Base-by-base conservation (phyloP, 2,797 vertebrate genomes). In the Mus caroli region DNA sequence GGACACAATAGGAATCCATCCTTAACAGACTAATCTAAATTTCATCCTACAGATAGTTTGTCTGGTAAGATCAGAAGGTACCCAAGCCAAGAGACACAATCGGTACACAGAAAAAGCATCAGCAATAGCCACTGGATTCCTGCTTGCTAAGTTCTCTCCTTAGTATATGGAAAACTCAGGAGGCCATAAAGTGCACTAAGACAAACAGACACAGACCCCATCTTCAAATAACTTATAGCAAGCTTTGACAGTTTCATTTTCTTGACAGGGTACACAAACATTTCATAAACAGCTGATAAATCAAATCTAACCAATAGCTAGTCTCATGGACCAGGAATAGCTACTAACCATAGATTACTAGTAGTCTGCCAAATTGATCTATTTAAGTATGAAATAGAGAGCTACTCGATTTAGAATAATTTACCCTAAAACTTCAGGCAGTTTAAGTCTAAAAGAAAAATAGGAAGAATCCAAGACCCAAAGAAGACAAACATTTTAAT, bases 1-100 rank as follows among this genome's bases (percentile, higher is more conserved):
- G 80, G 78, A 85, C 86, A 73, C 92, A 43, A 71, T 58, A 86
- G 97, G 89, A 90, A 96, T 92, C 91, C 92, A 92, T 96, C 95
- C 94, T 96, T 90, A 93, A 82, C 79, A 76, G 78, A 91, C 92
- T 11, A 62, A n/a, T 76, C 52, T 94, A 96, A 92, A 91, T 91
- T 88, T 94, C 80, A 84, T 84, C 95, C 78, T 91, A 46, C 31
- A 40, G 0, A 79, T 78, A 43, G 60, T 96, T 96, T 94, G 31
- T 82, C 73, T 93, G 14, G 80, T 56, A 80, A 85, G 17, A 24
- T 84, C 71, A 73, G 76, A 89, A 83, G 84, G 79, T 73, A 76
- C 91, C 91, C 92, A 94, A 76, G 94, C 54, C 87, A 93, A 97
- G 87, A 92, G 86, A 91, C 37, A 79, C 77, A 89, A 75, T 87